Conservation (phyloP, 2,113 vertebrate species). For the Neotoma lepida region DNA sequence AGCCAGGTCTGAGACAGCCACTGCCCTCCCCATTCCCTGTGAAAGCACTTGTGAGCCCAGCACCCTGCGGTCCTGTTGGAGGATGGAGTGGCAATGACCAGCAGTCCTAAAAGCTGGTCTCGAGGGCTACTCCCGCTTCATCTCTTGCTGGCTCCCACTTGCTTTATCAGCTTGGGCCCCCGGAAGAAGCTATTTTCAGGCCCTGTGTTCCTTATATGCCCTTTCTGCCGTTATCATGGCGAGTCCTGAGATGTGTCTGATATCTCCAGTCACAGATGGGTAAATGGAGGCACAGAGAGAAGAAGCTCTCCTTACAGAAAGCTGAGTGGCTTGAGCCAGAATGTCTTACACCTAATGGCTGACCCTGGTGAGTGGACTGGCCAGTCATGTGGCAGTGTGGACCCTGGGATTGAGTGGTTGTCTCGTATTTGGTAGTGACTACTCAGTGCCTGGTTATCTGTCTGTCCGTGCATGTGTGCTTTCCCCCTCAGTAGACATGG, state of each 20-base stretch:
- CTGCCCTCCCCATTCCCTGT: not conserved
- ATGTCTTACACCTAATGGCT: not conserved
- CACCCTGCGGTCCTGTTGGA: not conserved
- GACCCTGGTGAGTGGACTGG: not conserved
- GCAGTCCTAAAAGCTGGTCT: not conserved
- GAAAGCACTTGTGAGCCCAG: not conserved
- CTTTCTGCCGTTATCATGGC: not conserved
- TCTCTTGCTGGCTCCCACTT: not conserved
- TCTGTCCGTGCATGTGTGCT: fast-evolving
- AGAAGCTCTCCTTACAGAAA: not conserved
- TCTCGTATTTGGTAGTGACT: not conserved
- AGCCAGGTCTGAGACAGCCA: not conserved
- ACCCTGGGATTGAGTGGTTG: not conserved
- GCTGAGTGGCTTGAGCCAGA: not conserved
- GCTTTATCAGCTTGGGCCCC: not conserved
- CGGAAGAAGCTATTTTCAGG: not conserved
- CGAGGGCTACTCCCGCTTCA: not conserved
- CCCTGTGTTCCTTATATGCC: fast-evolving
- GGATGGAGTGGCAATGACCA: not conserved
- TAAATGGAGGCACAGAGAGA: not conserved
- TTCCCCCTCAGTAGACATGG: not conserved
- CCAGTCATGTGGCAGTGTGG: not conserved
- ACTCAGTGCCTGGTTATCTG: not conserved
- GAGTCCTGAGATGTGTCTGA: not conserved
- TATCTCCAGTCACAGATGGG: not conserved